Percentiles rank a stretch among this genome's conserved stretches.
phyloP scores from a whole-genome alignment of 1,140 invertebrate genomes.

The Heliconius nattereri region DNA sequence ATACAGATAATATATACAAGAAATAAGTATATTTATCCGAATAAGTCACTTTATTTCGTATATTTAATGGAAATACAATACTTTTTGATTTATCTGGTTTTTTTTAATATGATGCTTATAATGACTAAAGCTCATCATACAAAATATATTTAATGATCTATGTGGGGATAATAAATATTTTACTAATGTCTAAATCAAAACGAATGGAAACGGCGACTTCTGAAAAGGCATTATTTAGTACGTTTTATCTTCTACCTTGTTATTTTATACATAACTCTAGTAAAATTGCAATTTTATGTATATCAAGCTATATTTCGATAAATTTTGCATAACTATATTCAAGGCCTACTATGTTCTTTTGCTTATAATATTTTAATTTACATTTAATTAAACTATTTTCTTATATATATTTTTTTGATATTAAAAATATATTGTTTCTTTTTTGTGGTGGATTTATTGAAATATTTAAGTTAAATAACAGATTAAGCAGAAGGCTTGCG shows the following conservation, averaged over 20 bases:
- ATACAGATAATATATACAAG: no score
- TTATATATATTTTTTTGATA: no score
- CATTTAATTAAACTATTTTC: no score
- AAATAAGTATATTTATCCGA: no score
- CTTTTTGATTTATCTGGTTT: no score
- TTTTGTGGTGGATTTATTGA: no score
- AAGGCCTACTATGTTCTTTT: not conserved
- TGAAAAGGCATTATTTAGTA: not conserved
- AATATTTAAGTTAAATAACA: no score
- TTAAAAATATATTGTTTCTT: no score
- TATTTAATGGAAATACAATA: no score
- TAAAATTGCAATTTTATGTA: not conserved
- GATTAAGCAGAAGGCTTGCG: no score
- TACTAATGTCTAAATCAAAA: not conserved
- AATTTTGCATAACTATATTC: not conserved
- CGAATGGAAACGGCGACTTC: not conserved
- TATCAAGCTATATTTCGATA: not conserved
- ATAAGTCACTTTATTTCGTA: no score
- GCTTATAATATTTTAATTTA: not conserved
- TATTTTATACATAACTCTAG: not conserved
- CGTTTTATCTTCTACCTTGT: not conserved
- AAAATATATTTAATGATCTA: not conserved
- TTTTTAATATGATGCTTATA: no score
- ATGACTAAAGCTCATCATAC: not conserved
- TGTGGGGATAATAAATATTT: not conserved